Base-by-base conservation (phyloP, 2,888 invertebrate species). In the Lycophotia porphyrea region DNA sequence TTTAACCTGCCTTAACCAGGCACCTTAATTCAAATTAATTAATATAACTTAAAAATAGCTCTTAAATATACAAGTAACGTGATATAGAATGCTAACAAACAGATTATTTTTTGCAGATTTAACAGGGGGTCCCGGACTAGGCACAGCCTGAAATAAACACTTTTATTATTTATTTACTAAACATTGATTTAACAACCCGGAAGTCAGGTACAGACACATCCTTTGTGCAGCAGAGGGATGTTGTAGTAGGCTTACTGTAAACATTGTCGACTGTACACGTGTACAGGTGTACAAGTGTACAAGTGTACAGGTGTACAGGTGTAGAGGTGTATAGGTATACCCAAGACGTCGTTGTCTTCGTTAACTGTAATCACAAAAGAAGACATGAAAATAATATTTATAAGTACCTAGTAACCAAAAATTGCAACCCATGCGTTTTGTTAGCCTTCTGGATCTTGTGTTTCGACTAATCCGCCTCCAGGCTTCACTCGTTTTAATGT, bases 401-500 rank as follows among this genome's bases (percentile, higher is more conserved):
- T 9, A 49, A 52, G 18, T 55, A 18, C 7, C 55, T 27, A 31
- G 18, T 3, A 31, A 3, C 8, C 2, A 39, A 39, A 58, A 31
- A 31, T 31, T 18, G 27, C 18, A 31, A 21, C 4, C 8, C 21
- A 47, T 2, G 9, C 18, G 49, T 2, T n/a, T 5, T 27, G 55
- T 49, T 9, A 31, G 18, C 36, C 71, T 84, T 73, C 84, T 81
- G 70, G 27, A 0, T 24, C 0, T 39, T n/a, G 5, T 9, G 27
- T 63, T 8, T 21, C 0, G 15, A 24, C 15, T 15, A 8, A 27
- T 31, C 21, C 9, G 67, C 58, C 63, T 47, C 42, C 47, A 55
- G 84, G 71, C 68, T 47, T 47, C 15, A 24, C n/a, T 39, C 31
- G 67, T 39, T 55, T 15, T 80, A 74, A 80, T 71, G 70, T 64